A percentile compares a stretch with the other conserved stretches of the same genome.
phyloP scores from a whole-genome alignment of 2,888 invertebrate species.

The Papilio protenor region DNA sequence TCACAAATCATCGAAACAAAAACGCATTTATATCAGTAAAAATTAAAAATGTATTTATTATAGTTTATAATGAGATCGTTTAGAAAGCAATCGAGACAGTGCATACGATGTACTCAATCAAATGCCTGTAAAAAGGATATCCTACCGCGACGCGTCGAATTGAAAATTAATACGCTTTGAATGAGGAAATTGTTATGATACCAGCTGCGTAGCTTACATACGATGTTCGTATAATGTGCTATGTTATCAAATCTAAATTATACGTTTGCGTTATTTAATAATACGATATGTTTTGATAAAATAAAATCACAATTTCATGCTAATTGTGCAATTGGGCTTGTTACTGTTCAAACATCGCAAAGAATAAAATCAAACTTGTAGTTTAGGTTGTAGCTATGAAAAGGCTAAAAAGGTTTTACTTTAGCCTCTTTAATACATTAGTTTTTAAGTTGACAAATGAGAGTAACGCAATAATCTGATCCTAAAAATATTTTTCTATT shows the following conservation, averaged over 20 bases:
- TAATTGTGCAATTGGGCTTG: no score
- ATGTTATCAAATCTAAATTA: background rate
- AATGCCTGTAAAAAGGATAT: slow-evolving; percentile 71
- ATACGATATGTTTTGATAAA: background rate
- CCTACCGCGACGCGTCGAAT: slow-evolving; percentile 49
- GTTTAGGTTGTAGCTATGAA: no score
- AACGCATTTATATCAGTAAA: no score
- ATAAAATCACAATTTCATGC: background rate
- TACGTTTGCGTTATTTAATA: background rate
- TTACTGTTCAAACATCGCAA: no score
- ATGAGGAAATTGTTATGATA: slow-evolving; percentile 37
- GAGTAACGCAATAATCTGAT: no score
- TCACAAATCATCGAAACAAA: no score
- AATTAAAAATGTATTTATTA: background rate
- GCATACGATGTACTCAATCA: slow-evolving; percentile 61
- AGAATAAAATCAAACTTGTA: no score
- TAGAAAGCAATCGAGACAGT: background rate
- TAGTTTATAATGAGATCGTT: background rate
- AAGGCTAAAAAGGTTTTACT: no score
- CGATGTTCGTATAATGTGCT: background rate
- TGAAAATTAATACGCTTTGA: slow-evolving; percentile 32
- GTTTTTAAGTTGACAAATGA: no score
- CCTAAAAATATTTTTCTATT: no score
- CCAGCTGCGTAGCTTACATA: slow-evolving; percentile 1
- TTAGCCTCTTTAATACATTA: no score